Conservation (phyloP, 2,797 vertebrate species). For the Smutsia temminckii region DNA sequence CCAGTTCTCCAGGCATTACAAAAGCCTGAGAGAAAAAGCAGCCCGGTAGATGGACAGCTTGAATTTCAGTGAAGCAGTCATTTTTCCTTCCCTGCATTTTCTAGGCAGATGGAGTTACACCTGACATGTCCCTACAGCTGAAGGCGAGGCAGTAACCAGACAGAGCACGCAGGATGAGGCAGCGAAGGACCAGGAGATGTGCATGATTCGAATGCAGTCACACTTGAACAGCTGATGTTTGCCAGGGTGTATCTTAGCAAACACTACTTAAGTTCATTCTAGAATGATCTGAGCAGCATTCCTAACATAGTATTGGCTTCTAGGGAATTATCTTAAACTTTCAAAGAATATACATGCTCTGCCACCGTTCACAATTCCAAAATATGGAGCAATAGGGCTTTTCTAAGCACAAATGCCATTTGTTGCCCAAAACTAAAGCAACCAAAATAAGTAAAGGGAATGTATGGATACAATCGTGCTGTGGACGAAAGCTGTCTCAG, state of each 20-base stretch:
- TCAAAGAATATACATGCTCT: background rate
- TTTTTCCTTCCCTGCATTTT: background rate
- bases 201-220: too few relatives aligned
- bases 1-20: background rate
- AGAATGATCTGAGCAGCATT: background rate
- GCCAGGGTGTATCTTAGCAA: background rate
- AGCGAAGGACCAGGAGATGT: background rate
- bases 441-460: background rate
- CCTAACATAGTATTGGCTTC: background rate
- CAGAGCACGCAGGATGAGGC: background rate
- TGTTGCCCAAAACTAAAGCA: background rate
- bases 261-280: background rate
- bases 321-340: background rate
- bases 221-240: background rate
- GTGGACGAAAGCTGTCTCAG: background rate
- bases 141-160: background rate
- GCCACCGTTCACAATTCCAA: background rate
- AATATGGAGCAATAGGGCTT: background rate
- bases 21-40: background rate
- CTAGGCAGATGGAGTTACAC: background rate
- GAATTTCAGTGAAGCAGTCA: background rate
- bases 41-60: background rate
- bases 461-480: fast-evolving
- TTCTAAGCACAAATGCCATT: background rate
- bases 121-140: too few relatives aligned